A percentile compares a stretch with the other conserved stretches of the same genome.
These are phyloP conservation scores for Neolamprologus ventralis DNA, from an alignment of 2,113 vertebrate genomes.

Conservation along the genomic window DNA sequence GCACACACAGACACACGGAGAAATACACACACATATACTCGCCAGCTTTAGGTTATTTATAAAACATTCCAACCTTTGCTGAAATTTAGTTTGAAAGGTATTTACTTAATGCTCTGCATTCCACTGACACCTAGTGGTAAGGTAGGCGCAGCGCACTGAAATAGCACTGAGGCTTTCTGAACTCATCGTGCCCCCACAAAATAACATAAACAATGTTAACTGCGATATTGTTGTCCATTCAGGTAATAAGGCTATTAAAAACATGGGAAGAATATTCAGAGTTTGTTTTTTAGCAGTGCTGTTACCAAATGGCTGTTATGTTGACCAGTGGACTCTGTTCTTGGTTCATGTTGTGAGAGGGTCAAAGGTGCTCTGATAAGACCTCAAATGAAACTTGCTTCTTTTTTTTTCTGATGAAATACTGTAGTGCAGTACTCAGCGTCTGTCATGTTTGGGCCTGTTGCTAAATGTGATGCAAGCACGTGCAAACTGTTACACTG, in stretches of 20 bases:
- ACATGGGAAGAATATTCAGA: background rate
- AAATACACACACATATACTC: background rate
- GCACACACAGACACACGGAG: background rate
- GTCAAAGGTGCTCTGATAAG: conserved; percentile 54
- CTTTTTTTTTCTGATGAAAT: background rate
- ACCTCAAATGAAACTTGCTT: conserved; percentile 1
- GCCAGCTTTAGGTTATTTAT: background rate
- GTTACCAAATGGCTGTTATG: background rate
- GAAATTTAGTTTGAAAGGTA: background rate
- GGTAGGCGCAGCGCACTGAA: background rate
- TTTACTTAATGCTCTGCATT: background rate
- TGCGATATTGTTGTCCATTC: background rate
- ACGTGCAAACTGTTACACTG: background rate
- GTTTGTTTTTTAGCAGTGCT: background rate
- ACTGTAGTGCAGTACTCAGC: conserved; percentile 7
- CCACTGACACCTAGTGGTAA: conserved; percentile 47
- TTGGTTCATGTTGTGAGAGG: background rate
- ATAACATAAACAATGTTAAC: background rate
- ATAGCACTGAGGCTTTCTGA: background rate
- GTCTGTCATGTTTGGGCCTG: conserved; percentile 14
- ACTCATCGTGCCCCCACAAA: background rate
- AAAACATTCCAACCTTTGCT: background rate
- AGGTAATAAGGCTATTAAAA: background rate
- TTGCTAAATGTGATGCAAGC: conserved; percentile 15
- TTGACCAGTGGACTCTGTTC: background rate